Evolutionary conservation across 2,888 invertebrate genomes (phyloP).

Genomic region (Gnatocerus cornutus): DNA sequence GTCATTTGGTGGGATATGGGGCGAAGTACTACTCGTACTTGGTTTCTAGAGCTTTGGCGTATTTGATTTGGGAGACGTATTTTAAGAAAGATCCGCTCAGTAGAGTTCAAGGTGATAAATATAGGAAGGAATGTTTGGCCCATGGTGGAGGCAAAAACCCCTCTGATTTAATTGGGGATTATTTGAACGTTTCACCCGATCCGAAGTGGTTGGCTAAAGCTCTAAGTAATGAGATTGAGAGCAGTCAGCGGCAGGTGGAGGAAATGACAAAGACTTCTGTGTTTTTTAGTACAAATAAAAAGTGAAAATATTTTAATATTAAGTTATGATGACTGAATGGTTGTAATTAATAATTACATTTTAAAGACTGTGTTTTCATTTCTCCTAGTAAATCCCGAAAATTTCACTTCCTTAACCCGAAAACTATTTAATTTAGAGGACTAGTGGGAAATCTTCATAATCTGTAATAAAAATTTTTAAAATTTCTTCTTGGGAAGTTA

Average conservation of each 20-base stretch:
- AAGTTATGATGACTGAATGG: too few species aligned
- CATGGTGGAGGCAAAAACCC: constrained; percentile 94
- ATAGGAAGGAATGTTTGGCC: constrained; percentile 83
- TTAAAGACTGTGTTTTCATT: too few species aligned
- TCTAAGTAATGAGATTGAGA: constrained; percentile 83
- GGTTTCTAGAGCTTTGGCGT: constrained; percentile 93
- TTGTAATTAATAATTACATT: too few species aligned
- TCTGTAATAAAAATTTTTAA: too few species aligned
- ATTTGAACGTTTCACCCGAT: constrained; percentile 84
- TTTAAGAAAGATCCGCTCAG: constrained; percentile 86
- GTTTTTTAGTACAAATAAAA: constrained; percentile 1
- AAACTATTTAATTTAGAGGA: too few species aligned
- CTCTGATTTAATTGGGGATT: constrained; percentile 83
- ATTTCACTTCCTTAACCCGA: too few species aligned
- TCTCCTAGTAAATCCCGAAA: too few species aligned
- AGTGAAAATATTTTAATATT: neutral
- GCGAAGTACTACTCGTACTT: constrained; percentile 99
- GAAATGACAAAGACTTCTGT: constrained; percentile 12
- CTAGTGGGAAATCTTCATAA: too few species aligned
- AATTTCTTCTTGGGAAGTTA: too few species aligned
- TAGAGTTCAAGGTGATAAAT: constrained; percentile 84
- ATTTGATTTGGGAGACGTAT: constrained; percentile 92
- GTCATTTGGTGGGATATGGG: constrained; percentile 97
- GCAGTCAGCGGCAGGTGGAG: constrained; percentile 61
- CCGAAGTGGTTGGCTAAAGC: constrained; percentile 85